Evolutionary conservation across 1,140 invertebrate species (phyloP), one percentile per base, ranked within the genome.

Genomic region (Tachypleus tridentatus): DNA sequence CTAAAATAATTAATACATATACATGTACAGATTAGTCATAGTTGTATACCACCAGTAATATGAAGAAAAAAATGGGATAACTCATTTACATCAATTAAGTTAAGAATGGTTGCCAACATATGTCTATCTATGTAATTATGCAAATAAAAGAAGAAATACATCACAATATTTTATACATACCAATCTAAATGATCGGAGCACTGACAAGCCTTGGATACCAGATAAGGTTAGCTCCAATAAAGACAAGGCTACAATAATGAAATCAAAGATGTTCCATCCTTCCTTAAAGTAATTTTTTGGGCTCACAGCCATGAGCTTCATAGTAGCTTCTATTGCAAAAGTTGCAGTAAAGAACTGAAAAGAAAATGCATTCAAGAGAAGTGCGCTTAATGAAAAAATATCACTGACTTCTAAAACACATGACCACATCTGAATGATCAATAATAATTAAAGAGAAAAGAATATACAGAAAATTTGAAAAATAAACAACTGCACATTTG

Each of bases 251-350:
- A 98, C 95, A 77, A 98, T 98, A 73, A 98, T 89, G 77, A 97
- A 96, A 82, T 98, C 95, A 80, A 98, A 98, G 72, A 96, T 93
- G 77, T 98, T 98, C 94, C 94, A 98, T 64, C 93, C 92, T 78
- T 97, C 94, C 85, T 95, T 91, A 82, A 98, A 97, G 80, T 98
- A 98, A 79, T 83, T 92, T 74, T 95, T 91, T 61, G 94, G 93
- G 79, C 92, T 96, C 86, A 97, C 92, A 4, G 95, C 95, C 73
- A 96, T 86, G 66, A 98, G 82, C 78, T 98, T 98, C 77, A 96
- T 80, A 51, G 85, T 86, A n/a, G 92, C 93, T 84, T 98, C 95
- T 73, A 95, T 91, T 65, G 88, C 93, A 78, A 98, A 98, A 62
- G 95, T 98, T 54, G 91, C 92, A 59, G 94, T 97, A 80, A 98